Evolutionary conservation across 2,113 vertebrate species (phyloP).

Genomic region (Lycocorax pyrrhopterus): DNA sequence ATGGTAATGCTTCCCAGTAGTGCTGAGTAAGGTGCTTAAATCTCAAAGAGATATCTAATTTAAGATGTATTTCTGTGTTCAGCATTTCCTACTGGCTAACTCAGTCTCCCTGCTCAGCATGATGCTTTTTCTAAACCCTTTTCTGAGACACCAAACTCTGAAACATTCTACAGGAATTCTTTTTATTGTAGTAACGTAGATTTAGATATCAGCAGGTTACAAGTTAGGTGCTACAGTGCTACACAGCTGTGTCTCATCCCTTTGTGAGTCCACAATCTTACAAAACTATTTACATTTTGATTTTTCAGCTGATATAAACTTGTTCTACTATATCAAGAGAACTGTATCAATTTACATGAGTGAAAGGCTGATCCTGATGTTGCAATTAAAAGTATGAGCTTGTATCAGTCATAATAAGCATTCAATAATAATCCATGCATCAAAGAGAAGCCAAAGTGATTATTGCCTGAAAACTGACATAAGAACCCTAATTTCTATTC

Average conservation of each 20-base stretch:
- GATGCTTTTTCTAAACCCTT: neutral
- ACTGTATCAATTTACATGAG: neutral
- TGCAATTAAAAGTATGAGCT: neutral
- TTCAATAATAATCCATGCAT: neutral
- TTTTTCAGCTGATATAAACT: neutral
- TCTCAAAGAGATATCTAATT: neutral
- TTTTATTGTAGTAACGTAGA: neutral
- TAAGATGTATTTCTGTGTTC: neutral
- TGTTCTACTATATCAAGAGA: neutral
- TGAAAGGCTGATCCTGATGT: neutral
- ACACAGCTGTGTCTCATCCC: neutral
- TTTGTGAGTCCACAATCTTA: neutral
- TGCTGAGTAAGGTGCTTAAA: constrained; percentile 5
- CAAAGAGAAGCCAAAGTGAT: neutral
- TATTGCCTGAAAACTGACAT: neutral
- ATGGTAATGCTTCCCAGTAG: neutral
- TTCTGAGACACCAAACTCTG: neutral
- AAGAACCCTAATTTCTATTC: neutral
- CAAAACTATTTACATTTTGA: neutral
- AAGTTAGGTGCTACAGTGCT: neutral
- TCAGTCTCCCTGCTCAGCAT: neutral
- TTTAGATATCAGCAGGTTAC: neutral
- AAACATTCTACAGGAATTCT: neutral
- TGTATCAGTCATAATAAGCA: neutral
- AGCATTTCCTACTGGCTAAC: neutral